phyloP scores from a whole-genome alignment of 2,113 vertebrate genomes.

The Phalacrocorax aristotelis region DNA sequence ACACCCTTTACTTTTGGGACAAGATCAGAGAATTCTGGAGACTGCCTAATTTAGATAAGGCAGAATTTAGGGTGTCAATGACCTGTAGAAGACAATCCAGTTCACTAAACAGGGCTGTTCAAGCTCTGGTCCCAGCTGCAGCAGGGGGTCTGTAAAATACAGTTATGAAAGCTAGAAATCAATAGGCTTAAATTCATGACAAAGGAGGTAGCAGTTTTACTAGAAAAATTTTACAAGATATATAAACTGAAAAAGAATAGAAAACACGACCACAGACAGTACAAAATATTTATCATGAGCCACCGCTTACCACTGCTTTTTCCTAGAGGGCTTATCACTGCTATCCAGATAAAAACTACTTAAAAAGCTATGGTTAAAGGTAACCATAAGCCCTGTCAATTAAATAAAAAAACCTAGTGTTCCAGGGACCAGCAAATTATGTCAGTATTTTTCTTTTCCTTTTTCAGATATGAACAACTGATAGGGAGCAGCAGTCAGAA shows the following conservation, averaged over 20 bases:
- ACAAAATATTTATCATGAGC: not conserved
- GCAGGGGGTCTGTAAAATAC: not conserved
- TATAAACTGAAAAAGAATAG: slow-evolving; percentile 3
- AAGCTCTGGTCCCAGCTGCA: not conserved
- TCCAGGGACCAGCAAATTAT: not conserved
- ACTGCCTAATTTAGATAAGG: slow-evolving; percentile 9
- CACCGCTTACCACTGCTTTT: not conserved
- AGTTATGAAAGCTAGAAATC: slow-evolving; percentile 28
- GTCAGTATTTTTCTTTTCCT: not conserved
- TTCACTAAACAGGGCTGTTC: not conserved
- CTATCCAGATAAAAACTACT: not conserved
- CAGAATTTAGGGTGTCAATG: not conserved
- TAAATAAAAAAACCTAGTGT: not conserved
- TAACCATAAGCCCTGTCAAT: slow-evolving; percentile 1
- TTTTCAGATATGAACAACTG: not conserved
- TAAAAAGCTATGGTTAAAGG: not conserved
- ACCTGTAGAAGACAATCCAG: slow-evolving; percentile 12
- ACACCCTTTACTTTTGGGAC: not conserved
- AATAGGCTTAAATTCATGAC: slow-evolving; percentile 14
- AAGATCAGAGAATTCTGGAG: not conserved
- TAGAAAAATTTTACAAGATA: not conserved
- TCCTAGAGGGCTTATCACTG: not conserved
- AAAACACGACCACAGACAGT: not conserved
- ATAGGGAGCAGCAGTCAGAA: not conserved
- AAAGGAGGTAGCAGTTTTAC: slow-evolving; percentile 15